Conservation (phyloP, 2,888 invertebrate genomes). For the Cosmorhoe ocellata region DNA sequence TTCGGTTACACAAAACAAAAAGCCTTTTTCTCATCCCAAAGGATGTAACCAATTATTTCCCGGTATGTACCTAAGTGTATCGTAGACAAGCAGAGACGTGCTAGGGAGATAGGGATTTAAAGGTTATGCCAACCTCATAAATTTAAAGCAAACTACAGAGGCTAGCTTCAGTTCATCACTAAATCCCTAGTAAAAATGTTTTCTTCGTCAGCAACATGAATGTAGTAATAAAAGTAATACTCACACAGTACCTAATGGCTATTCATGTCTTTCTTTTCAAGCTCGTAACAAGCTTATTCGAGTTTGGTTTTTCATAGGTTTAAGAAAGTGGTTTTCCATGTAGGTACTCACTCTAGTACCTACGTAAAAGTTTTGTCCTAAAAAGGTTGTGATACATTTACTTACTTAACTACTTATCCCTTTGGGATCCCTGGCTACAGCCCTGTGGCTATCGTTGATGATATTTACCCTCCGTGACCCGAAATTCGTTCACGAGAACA, state of each 20-base stretch:
- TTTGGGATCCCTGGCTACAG: not conserved
- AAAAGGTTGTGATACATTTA: not conserved
- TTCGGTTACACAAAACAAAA: not conserved
- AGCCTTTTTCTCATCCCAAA: not conserved
- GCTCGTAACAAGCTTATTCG: too few species aligned
- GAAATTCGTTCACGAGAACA: constrained; percentile 16
- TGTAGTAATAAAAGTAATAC: too few species aligned
- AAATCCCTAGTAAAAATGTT: too few species aligned
- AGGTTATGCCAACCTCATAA: too few species aligned
- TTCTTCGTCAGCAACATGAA: too few species aligned
- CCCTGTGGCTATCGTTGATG: constrained; percentile 10
- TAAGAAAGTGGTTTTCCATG: not conserved
- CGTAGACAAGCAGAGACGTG: not conserved
- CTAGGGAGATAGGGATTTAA: not conserved
- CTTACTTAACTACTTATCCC: not conserved
- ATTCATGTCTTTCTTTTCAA: too few species aligned
- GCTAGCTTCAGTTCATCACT: too few species aligned
- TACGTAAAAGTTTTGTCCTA: too few species aligned
- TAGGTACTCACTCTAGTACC: too few species aligned
- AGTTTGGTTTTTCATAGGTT: too few species aligned
- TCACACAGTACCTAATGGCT: too few species aligned
- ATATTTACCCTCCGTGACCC: constrained; percentile 19
- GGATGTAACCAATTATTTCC: constrained; percentile 8
- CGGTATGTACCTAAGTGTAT: constrained; percentile 2
- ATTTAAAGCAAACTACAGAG: too few species aligned